phyloP scores from a whole-genome alignment of 2,888 invertebrate genomes.

The Pogonocherus hispidulus region DNA sequence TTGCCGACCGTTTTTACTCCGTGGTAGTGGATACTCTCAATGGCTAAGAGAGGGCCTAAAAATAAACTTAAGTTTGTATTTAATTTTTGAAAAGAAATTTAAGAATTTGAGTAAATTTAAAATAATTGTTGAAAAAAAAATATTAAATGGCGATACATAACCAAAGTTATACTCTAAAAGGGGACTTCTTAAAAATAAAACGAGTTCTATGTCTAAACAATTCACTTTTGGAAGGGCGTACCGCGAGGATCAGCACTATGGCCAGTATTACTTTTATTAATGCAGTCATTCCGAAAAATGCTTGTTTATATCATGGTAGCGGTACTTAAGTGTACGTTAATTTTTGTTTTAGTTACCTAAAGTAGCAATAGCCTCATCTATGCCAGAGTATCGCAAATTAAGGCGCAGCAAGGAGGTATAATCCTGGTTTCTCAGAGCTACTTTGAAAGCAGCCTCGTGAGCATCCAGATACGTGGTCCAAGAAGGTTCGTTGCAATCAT shows the following conservation, averaged over 20 bases:
- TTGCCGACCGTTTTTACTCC: not conserved
- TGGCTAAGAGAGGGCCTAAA: not conserved
- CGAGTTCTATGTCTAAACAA: too few species aligned
- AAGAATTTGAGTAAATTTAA: not conserved
- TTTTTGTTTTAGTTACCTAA: not conserved
- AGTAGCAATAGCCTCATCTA: constrained; percentile 69
- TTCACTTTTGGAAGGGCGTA: too few species aligned
- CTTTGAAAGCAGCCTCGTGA: constrained; percentile 70
- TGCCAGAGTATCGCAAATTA: constrained; percentile 65
- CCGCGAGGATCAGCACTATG: not conserved
- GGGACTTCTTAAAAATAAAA: too few species aligned
- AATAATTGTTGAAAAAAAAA: not conserved
- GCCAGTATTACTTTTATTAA: not conserved
- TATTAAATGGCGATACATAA: too few species aligned
- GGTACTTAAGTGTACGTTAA: not conserved
- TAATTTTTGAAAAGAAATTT: not conserved
- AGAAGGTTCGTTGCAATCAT: constrained; percentile 71
- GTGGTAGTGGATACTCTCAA: constrained; percentile 1
- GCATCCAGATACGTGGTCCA: constrained; percentile 72
- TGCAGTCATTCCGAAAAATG: too few species aligned
- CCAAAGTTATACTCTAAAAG: too few species aligned
- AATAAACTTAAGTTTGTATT: too few species aligned
- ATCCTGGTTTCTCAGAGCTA: constrained; percentile 60
- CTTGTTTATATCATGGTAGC: too few species aligned
- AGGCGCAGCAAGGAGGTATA: constrained; percentile 53